Conservation (phyloP, 2,113 vertebrate species). For the Electrona antarctica region DNA sequence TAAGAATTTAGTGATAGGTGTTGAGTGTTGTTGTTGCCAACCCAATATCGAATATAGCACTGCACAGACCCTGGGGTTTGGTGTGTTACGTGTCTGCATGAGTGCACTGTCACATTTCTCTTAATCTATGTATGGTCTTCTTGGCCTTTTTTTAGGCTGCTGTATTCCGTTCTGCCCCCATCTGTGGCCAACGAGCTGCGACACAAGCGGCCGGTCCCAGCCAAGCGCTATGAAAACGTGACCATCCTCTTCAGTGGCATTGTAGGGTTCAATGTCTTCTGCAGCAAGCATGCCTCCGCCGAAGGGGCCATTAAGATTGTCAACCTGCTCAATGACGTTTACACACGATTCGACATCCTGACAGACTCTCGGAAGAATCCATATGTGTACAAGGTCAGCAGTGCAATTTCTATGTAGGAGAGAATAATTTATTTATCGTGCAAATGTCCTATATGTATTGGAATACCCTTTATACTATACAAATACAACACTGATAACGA, state of each 20-base stretch:
- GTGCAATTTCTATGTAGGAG: slow-evolving; percentile 11
- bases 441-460: slow-evolving; percentile 8
- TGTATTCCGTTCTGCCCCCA: slow-evolving; percentile 95
- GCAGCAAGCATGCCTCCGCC: slow-evolving; percentile 96
- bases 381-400: slow-evolving; percentile 94
- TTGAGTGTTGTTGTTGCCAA: slow-evolving; percentile 47
- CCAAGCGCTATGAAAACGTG: slow-evolving; percentile 96
- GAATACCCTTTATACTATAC: neutral
- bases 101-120: neutral
- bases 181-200: slow-evolving; percentile 97
- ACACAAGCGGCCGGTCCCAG: slow-evolving; percentile 95
- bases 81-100: slow-evolving; percentile 16
- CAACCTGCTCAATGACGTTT: slow-evolving; percentile 96
- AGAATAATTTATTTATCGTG: slow-evolving; percentile 16
- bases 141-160: slow-evolving; percentile 76
- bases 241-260: slow-evolving; percentile 99
- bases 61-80: slow-evolving; percentile 29
- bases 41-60: neutral
- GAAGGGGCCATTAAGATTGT: slow-evolving; percentile 99
- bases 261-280: slow-evolving; percentile 96
- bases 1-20: slow-evolving; percentile 64
- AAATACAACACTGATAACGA: neutral
- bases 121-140: slow-evolving; percentile 12
- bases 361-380: slow-evolving; percentile 97
- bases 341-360: slow-evolving; percentile 97